Evolutionary conservation across 1,140 invertebrate species (phyloP), one percentile per base, ranked within the genome.

Genomic region (Drosophila kepulauana): DNA sequence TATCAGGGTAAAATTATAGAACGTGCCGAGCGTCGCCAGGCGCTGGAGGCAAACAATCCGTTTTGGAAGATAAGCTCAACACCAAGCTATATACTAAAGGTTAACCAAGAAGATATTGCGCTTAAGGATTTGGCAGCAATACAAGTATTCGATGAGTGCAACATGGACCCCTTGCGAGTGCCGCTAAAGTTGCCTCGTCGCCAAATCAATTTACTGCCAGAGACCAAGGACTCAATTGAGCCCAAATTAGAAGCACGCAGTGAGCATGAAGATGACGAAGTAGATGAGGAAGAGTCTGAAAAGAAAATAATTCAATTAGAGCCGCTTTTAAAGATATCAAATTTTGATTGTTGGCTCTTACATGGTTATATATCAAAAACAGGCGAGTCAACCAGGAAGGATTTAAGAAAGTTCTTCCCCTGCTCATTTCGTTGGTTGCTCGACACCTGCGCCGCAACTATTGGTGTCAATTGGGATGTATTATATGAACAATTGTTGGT

Each of bases 381-480:
- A 3, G 73, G 79, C 2, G 72, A 76, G 1, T 10, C 49, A n/a
- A 49, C 58, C 13, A 76, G 87, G 43, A 67, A 93, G 25, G 74
- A 92, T 33, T 41, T 93, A 33, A 82, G 94, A 0, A 80, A 81
- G 35, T 74, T 92, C 8, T 91, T 95, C 10, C 93, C 94, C 1
- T 43, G 75, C 11, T 93, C 81, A 79, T 95, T 94, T 69, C 90
- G 91, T 16, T 94, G 94, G 94, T 70, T 95, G 2, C 70, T 95
- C 4, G 93, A 93, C 25, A 93, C 93, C 52, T 94, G 94, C 65
- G 93, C 94, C 1, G 71, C 82, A 15, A 80, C 92, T 15, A 71
- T 93, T 10, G 93, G 94, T 73, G 93, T 94, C 62, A 71, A 81
- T 0, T 82, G 78, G 28, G 72, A 91, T 38, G 81, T 93, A 41